These are phyloP conservation scores for Hypothenemus hampei DNA, from an alignment of 1,140 invertebrate genomes.

Conservation along the genomic window DNA sequence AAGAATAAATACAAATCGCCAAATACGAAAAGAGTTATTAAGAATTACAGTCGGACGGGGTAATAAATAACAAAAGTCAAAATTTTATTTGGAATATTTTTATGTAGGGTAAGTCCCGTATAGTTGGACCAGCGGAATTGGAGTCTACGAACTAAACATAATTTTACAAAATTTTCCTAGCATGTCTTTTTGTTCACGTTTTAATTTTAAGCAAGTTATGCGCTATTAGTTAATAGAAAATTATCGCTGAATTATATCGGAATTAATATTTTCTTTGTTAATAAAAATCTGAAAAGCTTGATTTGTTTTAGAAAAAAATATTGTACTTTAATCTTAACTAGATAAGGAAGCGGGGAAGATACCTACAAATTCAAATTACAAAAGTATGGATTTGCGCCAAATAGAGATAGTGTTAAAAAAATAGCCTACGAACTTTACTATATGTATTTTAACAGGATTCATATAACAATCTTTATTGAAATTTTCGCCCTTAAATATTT, in stretches of 20 bases:
- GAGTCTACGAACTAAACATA: no score
- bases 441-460: slow-evolving; percentile 34
- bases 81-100: not conserved
- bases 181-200: no score
- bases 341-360: slow-evolving; percentile 20
- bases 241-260: no score
- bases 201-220: no score
- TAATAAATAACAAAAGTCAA: not conserved
- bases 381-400: not conserved
- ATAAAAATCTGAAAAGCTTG: no score
- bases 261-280: no score
- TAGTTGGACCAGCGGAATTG: not conserved
- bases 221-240: no score
- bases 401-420: slow-evolving; percentile 32
- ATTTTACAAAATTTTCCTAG: no score
- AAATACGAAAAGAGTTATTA: not conserved
- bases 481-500: no score
- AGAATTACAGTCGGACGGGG: not conserved
- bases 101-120: not conserved
- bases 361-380: not conserved
- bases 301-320: no score
- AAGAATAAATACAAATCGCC: not conserved
- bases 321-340: not conserved
- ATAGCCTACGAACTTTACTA: slow-evolving; percentile 38
- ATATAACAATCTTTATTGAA: slow-evolving; percentile 39